A percentile compares a stretch with the other conserved stretches of the same genome.
Conservation (phyloP, 2,797 vertebrate species). For the Buceros bicornis region DNA sequence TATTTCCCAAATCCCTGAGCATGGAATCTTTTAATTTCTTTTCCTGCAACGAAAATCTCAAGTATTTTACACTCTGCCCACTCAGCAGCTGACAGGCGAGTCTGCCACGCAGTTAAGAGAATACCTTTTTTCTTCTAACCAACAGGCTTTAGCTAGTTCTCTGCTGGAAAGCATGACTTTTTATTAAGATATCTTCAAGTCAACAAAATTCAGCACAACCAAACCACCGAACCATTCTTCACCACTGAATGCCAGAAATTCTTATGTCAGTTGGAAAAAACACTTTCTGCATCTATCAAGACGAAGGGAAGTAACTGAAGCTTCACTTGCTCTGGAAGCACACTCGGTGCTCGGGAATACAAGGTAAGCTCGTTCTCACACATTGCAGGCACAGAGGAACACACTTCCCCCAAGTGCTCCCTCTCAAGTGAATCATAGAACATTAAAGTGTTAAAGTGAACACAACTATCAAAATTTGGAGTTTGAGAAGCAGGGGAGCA, state of each 20-base stretch:
- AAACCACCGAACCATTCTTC: not conserved
- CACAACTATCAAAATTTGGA: not conserved
- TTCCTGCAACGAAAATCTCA: constrained; percentile 12
- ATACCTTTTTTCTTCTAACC: not conserved
- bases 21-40: not conserved
- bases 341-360: not conserved
- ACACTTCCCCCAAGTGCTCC: not conserved
- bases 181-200: not conserved
- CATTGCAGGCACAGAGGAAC: not conserved
- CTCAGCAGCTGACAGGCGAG: not conserved
- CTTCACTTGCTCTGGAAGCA: not conserved
- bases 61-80: not conserved
- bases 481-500: not conserved
- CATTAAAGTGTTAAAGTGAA: not conserved
- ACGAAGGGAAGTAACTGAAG: not conserved
- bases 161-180: not conserved
- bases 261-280: not conserved
- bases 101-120: not conserved
- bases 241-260: not conserved
- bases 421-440: not conserved
- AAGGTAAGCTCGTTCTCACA: not conserved
- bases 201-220: not conserved
- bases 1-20: not conserved
- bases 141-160: not conserved
- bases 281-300: not conserved